Evolutionary conservation across 2,888 invertebrate genomes (phyloP), one percentile per base, ranked within the genome.

Genomic region (Epinotia nisella): DNA sequence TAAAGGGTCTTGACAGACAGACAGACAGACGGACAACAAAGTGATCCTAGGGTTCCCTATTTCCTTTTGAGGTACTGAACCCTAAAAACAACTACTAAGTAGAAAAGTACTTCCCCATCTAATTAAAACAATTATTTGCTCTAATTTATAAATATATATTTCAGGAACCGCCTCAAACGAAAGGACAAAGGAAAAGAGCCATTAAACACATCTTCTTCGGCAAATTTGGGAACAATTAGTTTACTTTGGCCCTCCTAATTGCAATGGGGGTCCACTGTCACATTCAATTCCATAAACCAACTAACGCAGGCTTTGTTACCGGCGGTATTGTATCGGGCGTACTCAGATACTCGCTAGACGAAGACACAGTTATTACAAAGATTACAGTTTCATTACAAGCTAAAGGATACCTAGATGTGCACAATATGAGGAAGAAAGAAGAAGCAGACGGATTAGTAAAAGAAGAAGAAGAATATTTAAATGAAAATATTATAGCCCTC

Each of bases 231-330:
- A 21, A 39, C 68, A 64, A 58, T 59, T 11, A 51, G 53, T 68
- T 58, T 45, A 10, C 58, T 49, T 56, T 19, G 17, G 3, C 64
- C 73, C 59, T 29, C 29, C 24, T 72, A 56, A 67, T 68, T 69
- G 58, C 56, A 64, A 73, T 73, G 73, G 64, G 68, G 39, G 35
- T 73, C 58, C 51, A 69, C 51, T 73, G 73, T 67, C 64, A 69
- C n/a, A 64, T 73, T 19, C 69, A 73, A 58, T 64, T 73, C 19
- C 58, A 29, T 19, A 73, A 58, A 61, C 64, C 51, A 24, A n/a
- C 17, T n/a, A 17, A 59, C 24, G 69, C 64, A 15, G 11, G 41
- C 11, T 73, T 73, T 39, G 53, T 69, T 41, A 51, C 73, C 13
- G 73, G 73, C 17, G 64, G 64, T 41, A 35, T 53, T 19, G 73